Evolutionary conservation across 2,888 invertebrate species (phyloP), one percentile per base, ranked within the genome.

Genomic region (Octonoba sinensis): DNA sequence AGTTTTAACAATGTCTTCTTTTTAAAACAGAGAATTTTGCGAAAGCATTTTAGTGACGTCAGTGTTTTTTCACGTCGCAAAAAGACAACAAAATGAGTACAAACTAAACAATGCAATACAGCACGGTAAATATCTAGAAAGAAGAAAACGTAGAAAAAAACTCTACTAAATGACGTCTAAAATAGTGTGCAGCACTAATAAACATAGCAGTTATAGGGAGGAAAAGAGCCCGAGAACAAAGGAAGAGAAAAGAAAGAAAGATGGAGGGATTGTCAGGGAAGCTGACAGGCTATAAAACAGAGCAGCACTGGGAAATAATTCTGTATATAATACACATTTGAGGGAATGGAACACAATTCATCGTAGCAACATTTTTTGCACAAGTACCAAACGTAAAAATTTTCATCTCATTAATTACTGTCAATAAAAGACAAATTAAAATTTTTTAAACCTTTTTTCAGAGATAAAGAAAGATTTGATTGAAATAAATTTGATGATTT

Each of bases 141-240:
- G 22, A 24, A 46, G 44, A 44, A 56, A 36, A 24, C 64, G 22
- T 56, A 12, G n/a, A n/a, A 27, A 59, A 75, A 66, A 66, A 16
- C 36, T 60, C 59, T 47, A 56, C 16, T 57, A 65, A 57, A 67
- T 47, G 59, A 27, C 65, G 59, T 59, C 66, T 47, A 59, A 67
- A 67, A 49, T 49, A 24, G 62, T 69, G 54, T 3, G 46, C 47
- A 54, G 54, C 62, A 27, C 60, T 51, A 22, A 69, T 77, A 70
- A 77, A 77, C 77, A 64, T 71, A 49, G 36, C 57, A 77, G 18
- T 71, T 71, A 77, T 64, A 49, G 71, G 51, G 56, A 71, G 46
- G 71, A 64, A 77, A 77, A 77, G 77, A 69, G 71, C 71, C 71
- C 64, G 71, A 71, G 77, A 77, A 77, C 77, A 77, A 77, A 71